Base-by-base conservation (phyloP, 2,888 invertebrate species). In the Drymonia ruficornis region DNA sequence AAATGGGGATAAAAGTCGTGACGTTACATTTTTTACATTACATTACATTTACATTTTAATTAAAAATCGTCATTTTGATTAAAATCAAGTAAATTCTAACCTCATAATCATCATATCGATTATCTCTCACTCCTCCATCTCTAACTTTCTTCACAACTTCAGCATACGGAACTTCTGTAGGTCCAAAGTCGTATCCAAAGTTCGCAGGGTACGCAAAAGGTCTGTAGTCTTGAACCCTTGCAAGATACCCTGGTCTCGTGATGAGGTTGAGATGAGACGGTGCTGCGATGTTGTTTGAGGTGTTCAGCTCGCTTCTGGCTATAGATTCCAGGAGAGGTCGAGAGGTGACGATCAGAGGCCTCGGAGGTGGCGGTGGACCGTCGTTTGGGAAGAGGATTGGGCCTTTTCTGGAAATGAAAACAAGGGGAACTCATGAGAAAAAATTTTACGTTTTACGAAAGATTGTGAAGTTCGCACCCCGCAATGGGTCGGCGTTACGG, bases 351-450 rank as follows among this genome's bases (percentile, higher is more conserved):
- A 92, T 80, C 2, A 93, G 78, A 0, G 93, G 92, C 0, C 82
- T 79, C 0, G 83, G 78, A 0, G 91, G 87, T 0, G 91, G 80
- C 0, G 88, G 87, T 0, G 87, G 84, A 0, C 73, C 82, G 53
- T 87, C 85, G 63, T 86, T 91, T 0, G 93, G 93, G 64, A 93
- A 93, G 0, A 91, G 66, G 0, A 92, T 89, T 52, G 93, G 93
- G 0, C 93, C 93, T 77, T 92, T 82, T 57, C 93, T 92, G 82
- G 1, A 34, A 34, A 47, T 1, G n/a, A 44, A 23, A 44, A 44
- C 9, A 42, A 23, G 23, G 23, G 23, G 23, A 23, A 6, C 23
- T 2, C 11, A 31, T 12, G 31, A 9, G 31, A 31, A 9, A 9
- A 11, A 31, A 9, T 11, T 7, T 9, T 9, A 31, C 31, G 12